Percentiles rank a stretch among this genome's conserved stretches.
Conservation (phyloP, 2,797 vertebrate species). For the Chelon auratus region DNA sequence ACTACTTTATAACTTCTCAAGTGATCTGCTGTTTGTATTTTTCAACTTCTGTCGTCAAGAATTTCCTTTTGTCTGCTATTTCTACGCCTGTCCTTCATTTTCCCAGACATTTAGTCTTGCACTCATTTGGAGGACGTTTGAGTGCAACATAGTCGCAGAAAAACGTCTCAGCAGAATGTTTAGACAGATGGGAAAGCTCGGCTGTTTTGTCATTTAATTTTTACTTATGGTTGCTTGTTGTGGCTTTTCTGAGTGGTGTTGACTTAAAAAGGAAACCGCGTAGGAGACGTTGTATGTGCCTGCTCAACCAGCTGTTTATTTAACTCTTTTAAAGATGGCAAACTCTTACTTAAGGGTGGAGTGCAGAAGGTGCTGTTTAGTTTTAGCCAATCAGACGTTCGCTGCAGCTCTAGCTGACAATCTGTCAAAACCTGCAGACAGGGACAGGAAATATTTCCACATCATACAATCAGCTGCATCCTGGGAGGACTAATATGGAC, state of each 20-base stretch:
- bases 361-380: conserved; percentile 37
- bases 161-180: conserved; percentile 63
- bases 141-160: conserved; percentile 45
- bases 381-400: conserved; percentile 39
- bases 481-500: conserved; percentile 6
- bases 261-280: conserved; percentile 73
- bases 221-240: conserved; percentile 64
- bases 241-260: conserved; percentile 72
- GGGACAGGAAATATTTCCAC: conserved; percentile 49
- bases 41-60: conserved; percentile 23
- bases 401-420: conserved; percentile 27
- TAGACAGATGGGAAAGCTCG: conserved; percentile 44
- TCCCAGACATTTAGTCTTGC: conserved; percentile 5
- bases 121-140: conserved; percentile 28
- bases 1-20: conserved; percentile 42
- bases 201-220: conserved; percentile 67
- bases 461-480: conserved; percentile 28
- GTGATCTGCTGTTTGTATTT: conserved; percentile 46
- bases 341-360: conserved; percentile 43
- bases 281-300: conserved; percentile 55
- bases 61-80: conserved; percentile 18
- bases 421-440: conserved; percentile 36
- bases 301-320: conserved; percentile 67
- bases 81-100: not conserved
- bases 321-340: conserved; percentile 55